Percentiles rank a stretch among this genome's conserved stretches.
phyloP scores from a whole-genome alignment of 2,113 vertebrate species.

The Forbesichthys papilliferus region DNA sequence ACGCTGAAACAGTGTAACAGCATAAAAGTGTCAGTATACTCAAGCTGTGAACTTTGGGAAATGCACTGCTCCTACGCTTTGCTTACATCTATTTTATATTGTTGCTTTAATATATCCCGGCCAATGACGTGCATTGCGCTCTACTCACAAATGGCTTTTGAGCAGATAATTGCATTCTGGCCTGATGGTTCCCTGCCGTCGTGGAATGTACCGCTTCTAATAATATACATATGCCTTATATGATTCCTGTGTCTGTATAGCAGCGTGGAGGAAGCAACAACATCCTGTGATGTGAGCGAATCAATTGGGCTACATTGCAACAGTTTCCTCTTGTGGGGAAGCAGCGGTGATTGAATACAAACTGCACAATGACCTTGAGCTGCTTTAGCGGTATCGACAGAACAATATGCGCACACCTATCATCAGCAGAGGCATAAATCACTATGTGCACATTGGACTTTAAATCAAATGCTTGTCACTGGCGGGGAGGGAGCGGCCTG shows the following conservation, averaged over 20 bases:
- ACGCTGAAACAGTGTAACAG: constrained; percentile 11
- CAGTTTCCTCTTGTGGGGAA: constrained; percentile 51
- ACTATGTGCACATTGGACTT: constrained; percentile 59
- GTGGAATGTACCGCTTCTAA: background rate
- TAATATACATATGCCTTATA: constrained; percentile 39
- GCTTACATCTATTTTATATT: constrained; percentile 55
- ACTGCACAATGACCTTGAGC: constrained; percentile 65
- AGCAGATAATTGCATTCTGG: constrained; percentile 52
- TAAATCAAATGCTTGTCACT: constrained; percentile 68
- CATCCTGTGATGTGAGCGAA: constrained; percentile 49
- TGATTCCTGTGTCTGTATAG: constrained; percentile 18
- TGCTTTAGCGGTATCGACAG: constrained; percentile 61
- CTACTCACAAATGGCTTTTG: constrained; percentile 47
- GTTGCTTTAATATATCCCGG: constrained; percentile 52
- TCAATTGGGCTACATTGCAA: constrained; percentile 38
- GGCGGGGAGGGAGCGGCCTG: constrained; percentile 49
- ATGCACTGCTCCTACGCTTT: constrained; percentile 41
- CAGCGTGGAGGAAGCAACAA: constrained; percentile 22
- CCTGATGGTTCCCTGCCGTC: constrained; percentile 49
- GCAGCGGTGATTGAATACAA: constrained; percentile 58
- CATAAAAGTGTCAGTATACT: constrained; percentile 22
- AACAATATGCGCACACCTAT: constrained; percentile 74
- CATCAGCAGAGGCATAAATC: constrained; percentile 67
- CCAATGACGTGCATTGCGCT: constrained; percentile 58
- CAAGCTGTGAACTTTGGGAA: constrained; percentile 39